These are phyloP conservation scores for Numida meleagris DNA, from an alignment of 2,113 vertebrate genomes.

Conservation along the genomic window DNA sequence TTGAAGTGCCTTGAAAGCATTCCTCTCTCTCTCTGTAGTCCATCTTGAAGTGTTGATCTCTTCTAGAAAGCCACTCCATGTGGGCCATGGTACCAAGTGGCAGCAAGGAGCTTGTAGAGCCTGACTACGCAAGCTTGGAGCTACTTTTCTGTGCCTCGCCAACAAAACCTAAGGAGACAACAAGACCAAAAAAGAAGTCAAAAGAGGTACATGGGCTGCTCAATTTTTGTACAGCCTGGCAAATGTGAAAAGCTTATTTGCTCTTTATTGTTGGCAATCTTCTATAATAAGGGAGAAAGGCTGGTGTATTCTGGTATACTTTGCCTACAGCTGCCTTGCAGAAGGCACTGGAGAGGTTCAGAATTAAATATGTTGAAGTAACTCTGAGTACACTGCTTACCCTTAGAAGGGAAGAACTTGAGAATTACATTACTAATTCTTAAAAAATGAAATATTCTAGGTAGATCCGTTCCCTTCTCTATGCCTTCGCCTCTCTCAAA, in stretches of 20 bases:
- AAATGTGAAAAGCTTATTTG: background rate
- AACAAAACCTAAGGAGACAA: conserved; percentile 78
- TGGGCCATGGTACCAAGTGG: conserved; percentile 80
- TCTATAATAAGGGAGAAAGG: background rate
- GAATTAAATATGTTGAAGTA: background rate
- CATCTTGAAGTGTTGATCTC: background rate
- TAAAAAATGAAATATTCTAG: background rate
- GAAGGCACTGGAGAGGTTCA: background rate
- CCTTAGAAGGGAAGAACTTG: background rate
- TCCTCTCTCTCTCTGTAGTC: background rate
- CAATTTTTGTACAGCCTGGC: background rate
- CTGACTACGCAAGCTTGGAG: conserved; percentile 90
- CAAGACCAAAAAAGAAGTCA: conserved; percentile 77
- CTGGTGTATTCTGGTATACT: background rate
- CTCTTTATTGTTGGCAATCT: background rate
- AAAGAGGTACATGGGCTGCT: conserved; percentile 81
- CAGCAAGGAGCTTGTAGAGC: conserved; percentile 72
- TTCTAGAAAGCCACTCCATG: conserved; percentile 85
- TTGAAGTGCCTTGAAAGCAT: background rate
- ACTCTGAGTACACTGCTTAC: background rate
- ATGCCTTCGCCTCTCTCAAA: background rate
- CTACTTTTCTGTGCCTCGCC: conserved; percentile 88
- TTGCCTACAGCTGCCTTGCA: background rate
- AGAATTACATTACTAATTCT: background rate
- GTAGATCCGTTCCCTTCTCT: background rate